Percentiles rank a stretch among this genome's conserved stretches.
phyloP scores from a whole-genome alignment of 2,888 invertebrate species.

The Trichacis sp. region DNA sequence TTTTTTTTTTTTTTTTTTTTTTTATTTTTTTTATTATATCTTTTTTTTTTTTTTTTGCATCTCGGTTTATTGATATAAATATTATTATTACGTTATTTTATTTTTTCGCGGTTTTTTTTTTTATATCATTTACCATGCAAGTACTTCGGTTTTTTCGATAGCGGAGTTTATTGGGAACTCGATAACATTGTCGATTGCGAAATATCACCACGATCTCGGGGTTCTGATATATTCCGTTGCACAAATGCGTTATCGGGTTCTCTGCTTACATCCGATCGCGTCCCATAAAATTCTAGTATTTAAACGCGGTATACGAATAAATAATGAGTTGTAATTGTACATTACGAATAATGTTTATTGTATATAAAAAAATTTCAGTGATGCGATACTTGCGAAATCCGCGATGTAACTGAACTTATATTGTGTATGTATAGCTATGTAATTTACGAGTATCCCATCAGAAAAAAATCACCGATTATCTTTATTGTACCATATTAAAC shows the following conservation, averaged over 20 bases:
- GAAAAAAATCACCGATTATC: constrained; percentile 21
- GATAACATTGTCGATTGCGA: constrained; percentile 6
- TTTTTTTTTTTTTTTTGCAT: no score
- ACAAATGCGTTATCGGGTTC: constrained; percentile 4
- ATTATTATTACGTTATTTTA: no score
- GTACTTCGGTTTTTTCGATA: no score
- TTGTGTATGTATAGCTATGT: constrained; percentile 41
- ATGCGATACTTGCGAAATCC: constrained; percentile 46
- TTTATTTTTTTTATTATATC: no score
- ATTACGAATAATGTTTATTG: constrained; percentile 47
- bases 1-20: no score
- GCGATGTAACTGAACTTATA: constrained; percentile 20
- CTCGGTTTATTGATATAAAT: no score
- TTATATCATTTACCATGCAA: no score
- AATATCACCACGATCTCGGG: constrained; percentile 3
- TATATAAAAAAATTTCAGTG: constrained; percentile 52
- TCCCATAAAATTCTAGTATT: constrained; percentile 11
- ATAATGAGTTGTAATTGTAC: constrained; percentile 15
- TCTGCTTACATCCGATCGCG: constrained; percentile 5
- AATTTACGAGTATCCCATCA: constrained; percentile 15
- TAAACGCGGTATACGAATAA: constrained; percentile 20
- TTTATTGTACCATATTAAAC: constrained; percentile 66
- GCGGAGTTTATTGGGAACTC: constrained; percentile 1
- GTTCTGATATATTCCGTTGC: background rate
- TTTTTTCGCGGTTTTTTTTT: no score